Evolutionary conservation across 2,888 invertebrate species (phyloP), one percentile per base, ranked within the genome.

Genomic region (Xestia sexstrigata): DNA sequence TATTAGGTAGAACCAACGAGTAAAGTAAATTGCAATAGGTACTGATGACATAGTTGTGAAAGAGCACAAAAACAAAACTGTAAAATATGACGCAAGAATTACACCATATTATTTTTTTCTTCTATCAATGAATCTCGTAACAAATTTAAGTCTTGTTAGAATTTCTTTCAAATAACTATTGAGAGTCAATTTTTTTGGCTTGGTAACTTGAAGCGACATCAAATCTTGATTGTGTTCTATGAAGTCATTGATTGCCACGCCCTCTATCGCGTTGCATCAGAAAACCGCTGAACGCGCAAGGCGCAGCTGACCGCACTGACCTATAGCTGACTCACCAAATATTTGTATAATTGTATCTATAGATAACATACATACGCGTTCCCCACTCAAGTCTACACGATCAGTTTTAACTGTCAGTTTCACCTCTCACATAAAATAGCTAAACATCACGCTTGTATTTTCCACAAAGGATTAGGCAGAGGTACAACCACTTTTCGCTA

Each of bases 351-450:
- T 26, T 26, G 42, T n/a, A 9, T 39, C 30, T 70, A 2, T 1
- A 65, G 23, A 42, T 30, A 52, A 20, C 68, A 20, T 47, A 45
- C 20, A n/a, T n/a, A 7, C 23, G 35, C 23, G 35, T 63, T 52
- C n/a, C 26, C 6, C 26, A 47, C 7, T 23, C 23, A 20, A 11
- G 23, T 23, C 0, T 6, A 42, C 30, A 67, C 6, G 76, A 67
- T 76, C 76, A 76, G 76, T 76, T 67, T 76, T 49, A 5, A 58
- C 58, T 55, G 66, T 75, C 76, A 75, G 66, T 67, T 60, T 35
- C 23, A 3, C 23, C 23, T 52, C 15, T n/a, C 13, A 42, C 42
- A 58, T 58, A 15, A 26, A 58, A 26, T 58, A 26, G 15, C 15
- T 15, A 7, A n/a, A 58, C 15, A 26, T 15, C 13, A 58, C 55